These are phyloP conservation scores for Empis livida DNA, from an alignment of 2,888 invertebrate genomes.

Conservation along the genomic window DNA sequence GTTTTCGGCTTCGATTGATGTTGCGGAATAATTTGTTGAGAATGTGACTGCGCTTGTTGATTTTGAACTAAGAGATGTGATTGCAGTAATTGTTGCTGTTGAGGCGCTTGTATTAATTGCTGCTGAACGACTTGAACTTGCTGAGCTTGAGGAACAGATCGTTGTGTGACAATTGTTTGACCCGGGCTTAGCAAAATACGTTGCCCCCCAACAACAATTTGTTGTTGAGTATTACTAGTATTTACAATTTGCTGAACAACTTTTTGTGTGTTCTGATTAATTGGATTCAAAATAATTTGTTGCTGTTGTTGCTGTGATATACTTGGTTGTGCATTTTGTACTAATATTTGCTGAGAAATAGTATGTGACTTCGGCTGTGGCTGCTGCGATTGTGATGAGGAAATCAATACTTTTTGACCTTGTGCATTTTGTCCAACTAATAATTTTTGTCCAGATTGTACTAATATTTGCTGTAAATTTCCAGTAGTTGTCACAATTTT, in stretches of 20 bases:
- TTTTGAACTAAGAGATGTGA: conserved; percentile 12
- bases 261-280: conserved; percentile 21
- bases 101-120: conserved; percentile 20
- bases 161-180: conserved; percentile 33
- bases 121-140: conserved; percentile 23
- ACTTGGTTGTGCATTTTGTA: conserved; percentile 2
- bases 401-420: conserved; percentile 35
- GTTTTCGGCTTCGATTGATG: conserved; percentile 22
- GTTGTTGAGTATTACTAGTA: conserved; percentile 34
- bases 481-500: conserved; percentile 15
- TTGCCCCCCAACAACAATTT: conserved; percentile 35
- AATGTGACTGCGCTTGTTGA: conserved; percentile 18
- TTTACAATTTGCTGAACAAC: conserved; percentile 36
- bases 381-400: conserved; percentile 16
- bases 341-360: conserved; percentile 8
- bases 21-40: conserved; percentile 14
- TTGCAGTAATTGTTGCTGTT: conserved; percentile 12
- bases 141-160: conserved; percentile 26
- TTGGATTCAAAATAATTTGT: conserved; percentile 19
- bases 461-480: conserved; percentile 30
- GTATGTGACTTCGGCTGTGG: conserved; percentile 6
- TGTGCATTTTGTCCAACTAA: conserved; percentile 31
- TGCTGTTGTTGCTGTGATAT: conserved; percentile 14
- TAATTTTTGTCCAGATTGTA: conserved; percentile 29
- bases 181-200: conserved; percentile 34